A percentile compares a stretch with the other conserved stretches of the same genome.
Evolutionary conservation across 1,140 invertebrate genomes (phyloP).

Genomic region (Meloidogyne floridensis): DNA sequence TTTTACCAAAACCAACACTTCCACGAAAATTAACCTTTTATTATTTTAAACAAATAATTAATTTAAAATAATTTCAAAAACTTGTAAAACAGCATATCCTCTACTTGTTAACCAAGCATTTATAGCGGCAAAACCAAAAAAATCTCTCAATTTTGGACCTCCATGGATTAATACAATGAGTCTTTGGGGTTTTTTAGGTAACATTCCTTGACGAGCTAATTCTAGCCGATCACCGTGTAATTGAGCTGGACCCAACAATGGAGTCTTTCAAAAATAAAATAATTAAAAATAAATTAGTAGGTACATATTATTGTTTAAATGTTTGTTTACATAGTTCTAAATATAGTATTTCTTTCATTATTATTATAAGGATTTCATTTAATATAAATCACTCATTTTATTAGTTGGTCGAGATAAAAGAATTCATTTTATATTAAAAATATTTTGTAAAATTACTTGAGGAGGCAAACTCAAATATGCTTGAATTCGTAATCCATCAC

Average conservation of each 20-base stretch:
- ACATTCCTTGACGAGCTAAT: constrained; percentile 55
- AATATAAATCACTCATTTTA: too few species aligned
- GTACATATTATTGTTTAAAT: constrained; percentile 4
- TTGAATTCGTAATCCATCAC: constrained; percentile 60
- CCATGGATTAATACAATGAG: constrained; percentile 63
- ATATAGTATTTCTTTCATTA: too few species aligned
- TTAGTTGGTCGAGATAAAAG: too few species aligned
- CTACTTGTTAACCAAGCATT: constrained; percentile 64
- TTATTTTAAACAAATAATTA: not conserved
- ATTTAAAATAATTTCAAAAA: constrained; percentile 13
- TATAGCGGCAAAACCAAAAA: constrained; percentile 59
- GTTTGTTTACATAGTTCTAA: not conserved
- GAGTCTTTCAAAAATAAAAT: constrained; percentile 7
- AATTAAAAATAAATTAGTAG: not conserved
- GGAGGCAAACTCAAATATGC: constrained; percentile 63
- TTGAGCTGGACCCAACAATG: constrained; percentile 44
- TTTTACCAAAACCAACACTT: constrained; percentile 62
- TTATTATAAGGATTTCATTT: too few species aligned
- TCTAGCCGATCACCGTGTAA: constrained; percentile 51
- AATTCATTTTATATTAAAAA: not conserved
- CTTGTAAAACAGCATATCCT: constrained; percentile 62
- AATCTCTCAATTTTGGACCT: constrained; percentile 63
- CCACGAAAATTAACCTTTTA: constrained; percentile 63
- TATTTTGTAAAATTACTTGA: constrained; percentile 29
- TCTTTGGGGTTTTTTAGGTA: constrained; percentile 58